Evolutionary conservation across 2,113 vertebrate genomes (phyloP).

Genomic region (Apaloderma vittatum): DNA sequence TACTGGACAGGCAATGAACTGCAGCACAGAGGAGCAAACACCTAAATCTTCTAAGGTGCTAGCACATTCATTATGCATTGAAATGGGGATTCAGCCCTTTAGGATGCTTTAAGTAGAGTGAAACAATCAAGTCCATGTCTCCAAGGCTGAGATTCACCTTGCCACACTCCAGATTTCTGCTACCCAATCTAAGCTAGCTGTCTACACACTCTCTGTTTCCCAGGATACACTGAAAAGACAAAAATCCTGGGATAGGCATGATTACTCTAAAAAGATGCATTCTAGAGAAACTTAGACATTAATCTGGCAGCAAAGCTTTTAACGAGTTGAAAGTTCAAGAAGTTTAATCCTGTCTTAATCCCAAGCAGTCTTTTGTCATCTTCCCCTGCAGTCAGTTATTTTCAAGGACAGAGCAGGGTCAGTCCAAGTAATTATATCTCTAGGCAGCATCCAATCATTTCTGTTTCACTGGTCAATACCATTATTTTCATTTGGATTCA

Average conservation of each 20-base stretch:
- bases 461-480: neutral
- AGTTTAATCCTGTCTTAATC: neutral
- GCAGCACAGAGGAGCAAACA: neutral
- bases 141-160: neutral
- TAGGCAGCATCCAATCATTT: neutral
- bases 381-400: neutral
- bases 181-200: neutral
- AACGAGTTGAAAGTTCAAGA: rapidly evolving
- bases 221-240: neutral
- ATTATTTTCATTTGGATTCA: neutral
- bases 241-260: neutral
- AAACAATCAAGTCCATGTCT: neutral
- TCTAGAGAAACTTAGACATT: neutral
- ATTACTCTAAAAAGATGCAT: neutral
- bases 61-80: neutral
- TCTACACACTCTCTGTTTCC: neutral
- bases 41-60: neutral
- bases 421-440: neutral
- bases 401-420: neutral
- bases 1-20: neutral
- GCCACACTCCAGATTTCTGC: neutral
- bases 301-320: rapidly evolving
- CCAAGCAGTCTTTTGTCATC: neutral
- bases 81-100: neutral
- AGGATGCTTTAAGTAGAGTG: neutral